These are phyloP conservation scores for Glaucopsyche alexis DNA, from an alignment of 2,888 invertebrate genomes.

Conservation along the genomic window DNA sequence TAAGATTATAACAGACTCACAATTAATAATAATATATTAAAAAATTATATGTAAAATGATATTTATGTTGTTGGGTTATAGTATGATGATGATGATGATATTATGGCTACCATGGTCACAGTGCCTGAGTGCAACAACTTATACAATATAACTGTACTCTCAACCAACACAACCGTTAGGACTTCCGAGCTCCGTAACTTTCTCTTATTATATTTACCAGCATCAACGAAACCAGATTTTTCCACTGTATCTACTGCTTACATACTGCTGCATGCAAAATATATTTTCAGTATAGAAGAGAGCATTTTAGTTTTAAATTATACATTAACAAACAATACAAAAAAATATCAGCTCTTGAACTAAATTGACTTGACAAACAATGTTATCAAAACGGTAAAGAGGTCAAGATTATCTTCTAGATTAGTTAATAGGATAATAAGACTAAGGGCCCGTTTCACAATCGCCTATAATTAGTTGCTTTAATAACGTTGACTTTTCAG, in stretches of 20 bases:
- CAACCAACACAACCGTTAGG: slow-evolving; percentile 1
- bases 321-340: no score
- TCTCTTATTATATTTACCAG: background rate
- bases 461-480: no score
- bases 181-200: slow-evolving; percentile 5
- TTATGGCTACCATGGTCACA: background rate
- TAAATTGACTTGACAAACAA: no score
- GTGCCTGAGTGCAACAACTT: background rate
- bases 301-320: no score
- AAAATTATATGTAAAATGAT: no score
- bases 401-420: background rate
- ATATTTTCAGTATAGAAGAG: no score
- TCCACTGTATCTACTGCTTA: background rate
- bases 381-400: background rate
- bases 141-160: slow-evolving; percentile 14
- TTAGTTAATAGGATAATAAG: background rate
- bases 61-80: no score
- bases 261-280: background rate
- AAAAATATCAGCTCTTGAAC: no score
- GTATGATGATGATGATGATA: background rate
- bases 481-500: no score
- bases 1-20: no score
- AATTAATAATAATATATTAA: no score
- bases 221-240: background rate
- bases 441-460: no score